Evolutionary conservation across 2,797 vertebrate genomes (phyloP).

Genomic region (Netta rufina): DNA sequence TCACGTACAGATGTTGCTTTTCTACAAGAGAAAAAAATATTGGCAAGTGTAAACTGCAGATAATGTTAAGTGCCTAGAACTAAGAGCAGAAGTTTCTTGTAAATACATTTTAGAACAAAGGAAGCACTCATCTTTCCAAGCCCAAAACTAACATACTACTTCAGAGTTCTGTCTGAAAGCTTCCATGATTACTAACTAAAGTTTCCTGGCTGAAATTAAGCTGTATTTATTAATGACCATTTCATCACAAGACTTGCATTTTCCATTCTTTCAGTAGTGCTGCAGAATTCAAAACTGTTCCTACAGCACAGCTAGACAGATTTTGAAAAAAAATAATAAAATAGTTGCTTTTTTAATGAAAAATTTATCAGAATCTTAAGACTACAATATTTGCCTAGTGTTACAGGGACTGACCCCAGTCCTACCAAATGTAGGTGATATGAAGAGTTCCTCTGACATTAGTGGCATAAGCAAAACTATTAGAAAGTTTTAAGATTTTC

Average conservation of each 20-base stretch:
- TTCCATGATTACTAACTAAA: background rate
- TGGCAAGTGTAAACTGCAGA: constrained; percentile 30
- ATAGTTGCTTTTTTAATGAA: background rate
- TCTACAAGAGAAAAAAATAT: background rate
- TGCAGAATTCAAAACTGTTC: background rate
- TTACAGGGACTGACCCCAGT: background rate
- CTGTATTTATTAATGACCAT: background rate
- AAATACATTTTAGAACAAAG: background rate
- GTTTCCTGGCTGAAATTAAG: background rate
- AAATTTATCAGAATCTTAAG: background rate
- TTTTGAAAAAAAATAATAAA: background rate
- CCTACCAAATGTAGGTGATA: background rate
- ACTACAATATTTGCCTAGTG: background rate
- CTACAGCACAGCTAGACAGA: background rate
- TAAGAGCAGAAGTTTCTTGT: background rate
- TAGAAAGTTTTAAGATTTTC: background rate
- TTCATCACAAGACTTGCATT: background rate
- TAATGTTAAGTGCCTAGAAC: background rate
- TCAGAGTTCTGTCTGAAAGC: constrained; percentile 5
- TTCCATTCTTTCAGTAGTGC: background rate
- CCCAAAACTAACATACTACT: background rate
- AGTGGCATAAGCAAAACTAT: background rate
- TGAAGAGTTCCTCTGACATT: background rate
- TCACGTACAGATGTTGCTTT: constrained; percentile 32
- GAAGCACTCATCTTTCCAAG: background rate